Base-by-base conservation (phyloP, 2,888 invertebrate species). In the Rhodophaea formosa region DNA sequence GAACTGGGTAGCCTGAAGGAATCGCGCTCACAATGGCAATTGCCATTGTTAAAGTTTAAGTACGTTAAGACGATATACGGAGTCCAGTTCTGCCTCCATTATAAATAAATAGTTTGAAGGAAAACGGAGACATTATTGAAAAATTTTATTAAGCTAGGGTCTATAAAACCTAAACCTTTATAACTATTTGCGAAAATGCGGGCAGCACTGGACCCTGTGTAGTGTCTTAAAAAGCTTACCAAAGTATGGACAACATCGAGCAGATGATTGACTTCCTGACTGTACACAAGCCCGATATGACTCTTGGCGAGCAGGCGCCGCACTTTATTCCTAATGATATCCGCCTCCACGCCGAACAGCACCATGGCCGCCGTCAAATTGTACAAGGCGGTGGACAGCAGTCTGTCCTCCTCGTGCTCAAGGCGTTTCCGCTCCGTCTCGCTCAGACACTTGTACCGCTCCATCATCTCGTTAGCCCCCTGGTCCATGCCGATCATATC, bases 401-500 rank as follows among this genome's bases (percentile, higher is more conserved):
- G 88, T 58, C 98, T 93, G 84, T 99, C 99, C 80, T 99, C 99
- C 78, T 99, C 99, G 72, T 99, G 97, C 75, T 99, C 99, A 45
- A 99, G 91, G 5, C 99, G 94, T 84, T 99, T 99, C 57, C 97
- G 92, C 76, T 98, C 97, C 23, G 97, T 97, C 55, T 98, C 98
- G 76, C 98, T 97, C 58, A 99, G 90, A 57, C 96, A 95, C 78
- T 97, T 97, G 88, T 99, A 99, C 69, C 98, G 94, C 75, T 99
- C 99, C 97, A 99, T 98, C 99, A 99, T 99, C 91, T 99, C 99
- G 57, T 96, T 95, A 39, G 99, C 98, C 16, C 99, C 98, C 82
- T 99, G 99, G 91, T 99, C 99, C 99, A 99, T 99, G 57, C 99
- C 98, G 68, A 99, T 97, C 94, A 99, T 97, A 78, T 99, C 99